Conservation (phyloP, 1,140 invertebrate genomes). For the Charaxes varanes region DNA sequence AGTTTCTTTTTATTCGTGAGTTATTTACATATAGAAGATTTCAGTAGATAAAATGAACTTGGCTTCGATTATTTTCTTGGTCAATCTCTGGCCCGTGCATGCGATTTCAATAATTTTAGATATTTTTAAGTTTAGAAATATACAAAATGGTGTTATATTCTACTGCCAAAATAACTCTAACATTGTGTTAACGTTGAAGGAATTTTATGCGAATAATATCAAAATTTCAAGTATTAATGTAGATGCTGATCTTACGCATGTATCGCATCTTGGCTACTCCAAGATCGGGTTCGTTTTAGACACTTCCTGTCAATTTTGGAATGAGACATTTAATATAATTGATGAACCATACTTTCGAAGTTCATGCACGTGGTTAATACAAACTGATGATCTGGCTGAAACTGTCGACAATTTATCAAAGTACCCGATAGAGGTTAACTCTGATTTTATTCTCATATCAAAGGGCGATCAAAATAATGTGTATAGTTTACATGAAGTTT, state of each 20-base stretch:
- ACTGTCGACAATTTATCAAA: constrained; percentile 24
- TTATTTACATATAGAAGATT: neutral
- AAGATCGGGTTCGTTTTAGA: constrained; percentile 40
- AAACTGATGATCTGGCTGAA: constrained; percentile 24
- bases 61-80: neutral
- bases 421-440: constrained; percentile 39
- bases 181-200: constrained; percentile 22
- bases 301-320: constrained; percentile 36
- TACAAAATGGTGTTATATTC: constrained; percentile 31
- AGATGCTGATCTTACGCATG: constrained; percentile 3
- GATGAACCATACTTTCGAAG: constrained; percentile 10
- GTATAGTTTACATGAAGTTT: constrained; percentile 37
- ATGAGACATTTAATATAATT: constrained; percentile 13
- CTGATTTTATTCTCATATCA: constrained; percentile 35
- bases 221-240: constrained; percentile 10
- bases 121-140: constrained; percentile 38
- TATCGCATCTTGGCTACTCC: neutral
- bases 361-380: constrained; percentile 30
- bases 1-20: neutral
- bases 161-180: constrained; percentile 27
- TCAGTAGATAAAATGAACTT: constrained; percentile 10
- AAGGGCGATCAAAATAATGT: constrained; percentile 10
- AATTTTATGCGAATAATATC: constrained; percentile 22
- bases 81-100: constrained; percentile 7
- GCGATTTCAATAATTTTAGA: constrained; percentile 23